These are phyloP conservation scores for Centropus unirufus DNA, from an alignment of 2,113 vertebrate genomes.

Conservation along the genomic window DNA sequence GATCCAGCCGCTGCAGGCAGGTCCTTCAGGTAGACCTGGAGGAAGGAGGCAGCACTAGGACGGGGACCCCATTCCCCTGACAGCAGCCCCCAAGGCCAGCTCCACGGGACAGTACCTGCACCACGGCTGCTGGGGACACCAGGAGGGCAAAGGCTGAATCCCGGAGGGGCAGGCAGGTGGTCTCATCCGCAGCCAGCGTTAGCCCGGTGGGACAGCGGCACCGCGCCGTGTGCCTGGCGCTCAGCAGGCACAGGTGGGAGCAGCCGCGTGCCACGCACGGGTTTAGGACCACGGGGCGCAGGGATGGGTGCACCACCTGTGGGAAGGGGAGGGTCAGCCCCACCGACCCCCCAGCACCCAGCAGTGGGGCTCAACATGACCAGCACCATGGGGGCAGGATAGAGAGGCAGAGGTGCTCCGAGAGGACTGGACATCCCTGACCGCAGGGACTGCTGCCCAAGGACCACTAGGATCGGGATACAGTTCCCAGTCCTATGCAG, in stretches of 20 bases:
- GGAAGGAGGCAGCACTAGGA: neutral
- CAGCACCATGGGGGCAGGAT: fast-evolving
- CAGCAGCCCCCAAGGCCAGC: neutral
- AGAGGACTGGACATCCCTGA: neutral
- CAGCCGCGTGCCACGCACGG: conserved; percentile 78
- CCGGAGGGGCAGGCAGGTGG: conserved; percentile 73
- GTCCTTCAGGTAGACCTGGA: conserved; percentile 83
- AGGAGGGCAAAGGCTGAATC: conserved; percentile 84
- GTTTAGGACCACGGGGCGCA: conserved; percentile 72
- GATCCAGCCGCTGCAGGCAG: conserved; percentile 58
- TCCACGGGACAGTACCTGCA: conserved; percentile 73
- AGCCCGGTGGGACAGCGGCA: conserved; percentile 82
- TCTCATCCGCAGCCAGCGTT: conserved; percentile 75
- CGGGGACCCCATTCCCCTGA: neutral
- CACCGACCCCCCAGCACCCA: fast-evolving
- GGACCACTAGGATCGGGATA: neutral
- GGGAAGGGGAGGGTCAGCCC: neutral
- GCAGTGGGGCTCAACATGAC: fast-evolving
- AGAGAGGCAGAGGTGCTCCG: neutral
- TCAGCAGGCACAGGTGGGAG: conserved; percentile 88
- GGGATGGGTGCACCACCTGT: conserved; percentile 76
- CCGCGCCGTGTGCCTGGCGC: conserved; percentile 63
- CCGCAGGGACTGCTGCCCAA: neutral
- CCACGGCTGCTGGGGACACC: conserved; percentile 62
- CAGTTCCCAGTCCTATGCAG: neutral